Base-by-base conservation (phyloP, 2,888 invertebrate genomes). In the Agrochola litura region DNA sequence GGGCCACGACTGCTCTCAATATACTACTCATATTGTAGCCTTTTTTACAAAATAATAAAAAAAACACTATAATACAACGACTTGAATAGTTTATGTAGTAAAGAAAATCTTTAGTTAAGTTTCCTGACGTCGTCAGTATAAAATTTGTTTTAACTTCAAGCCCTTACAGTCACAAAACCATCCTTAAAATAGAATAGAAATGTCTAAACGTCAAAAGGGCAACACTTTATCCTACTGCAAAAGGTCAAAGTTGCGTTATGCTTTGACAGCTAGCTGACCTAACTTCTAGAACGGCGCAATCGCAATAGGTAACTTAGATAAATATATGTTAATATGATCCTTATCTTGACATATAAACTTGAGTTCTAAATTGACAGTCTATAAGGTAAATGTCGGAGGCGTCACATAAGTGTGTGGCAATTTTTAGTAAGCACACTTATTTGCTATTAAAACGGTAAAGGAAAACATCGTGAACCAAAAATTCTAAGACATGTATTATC, bases 161-260 rank as follows among this genome's bases (percentile, higher is more conserved):
- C 68, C 73, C 56, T 70, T 46, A 2, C 0, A n/a, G 16, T 69
- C 60, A 54, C 75, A 56, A 76, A 64, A 64, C 16, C 16, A n/a
- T n/a, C 41, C 58, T 73, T 30, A 76, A 52, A 37, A 64, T 68
- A 64, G 25, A 68, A 60, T 54, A 69, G 73, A 79, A 64, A 79
- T 67, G 25, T 68, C 14, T 46, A 56, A 63, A 58, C 58, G 14
- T 43, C 9, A n/a, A 79, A 79, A 72, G 72, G 72, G 76, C 76
- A 58, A 22, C 66, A 52, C 6, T 30, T 60, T 78, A 72, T 9
- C 66, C 37, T 49, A 63, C 30, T 46, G 25, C 1, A 0, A 80
- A 80, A 80, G 80, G 80, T 80, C 19, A 58, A 63, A 63, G 41
- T 81, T 81, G 67, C 76, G 61, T 70, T 80, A 80, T 41, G 58